phyloP scores from a whole-genome alignment of 2,797 vertebrate genomes.

The Ctenochaetus hawaiiensis region DNA sequence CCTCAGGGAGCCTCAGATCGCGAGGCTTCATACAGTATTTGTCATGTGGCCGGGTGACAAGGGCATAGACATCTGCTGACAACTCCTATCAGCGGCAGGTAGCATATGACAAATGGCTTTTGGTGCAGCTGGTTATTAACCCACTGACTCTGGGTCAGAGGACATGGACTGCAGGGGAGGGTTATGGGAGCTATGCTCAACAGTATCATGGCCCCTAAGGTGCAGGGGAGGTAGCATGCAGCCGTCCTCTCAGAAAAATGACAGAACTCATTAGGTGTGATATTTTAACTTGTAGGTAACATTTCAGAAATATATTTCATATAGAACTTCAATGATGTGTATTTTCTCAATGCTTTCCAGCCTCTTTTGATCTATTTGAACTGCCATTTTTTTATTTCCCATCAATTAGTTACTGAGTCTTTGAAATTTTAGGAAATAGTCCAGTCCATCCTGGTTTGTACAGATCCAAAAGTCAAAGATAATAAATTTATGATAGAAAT shows the following conservation, averaged over 20 bases:
- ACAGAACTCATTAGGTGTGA: neutral
- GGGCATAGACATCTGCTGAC: constrained; percentile 74
- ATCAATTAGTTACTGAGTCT: no score
- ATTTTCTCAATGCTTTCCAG: no score
- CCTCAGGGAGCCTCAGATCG: constrained; percentile 65
- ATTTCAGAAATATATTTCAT: neutral
- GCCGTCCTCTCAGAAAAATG: constrained; percentile 7
- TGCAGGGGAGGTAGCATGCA: constrained; percentile 11
- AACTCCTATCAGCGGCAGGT: constrained; percentile 76
- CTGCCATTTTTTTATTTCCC: no score
- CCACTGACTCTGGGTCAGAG: constrained; percentile 75
- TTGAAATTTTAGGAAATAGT: no score
- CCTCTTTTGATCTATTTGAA: no score
- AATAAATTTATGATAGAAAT: neutral
- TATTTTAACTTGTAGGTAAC: no score
- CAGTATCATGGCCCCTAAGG: constrained; percentile 39
- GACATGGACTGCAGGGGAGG: constrained; percentile 54
- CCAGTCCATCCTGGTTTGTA: neutral
- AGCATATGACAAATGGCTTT: constrained; percentile 79
- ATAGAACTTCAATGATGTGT: no score
- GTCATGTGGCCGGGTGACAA: constrained; percentile 75
- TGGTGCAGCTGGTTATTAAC: constrained; percentile 79
- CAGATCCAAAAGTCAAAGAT: neutral
- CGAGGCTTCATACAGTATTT: constrained; percentile 72
- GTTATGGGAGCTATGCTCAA: constrained; percentile 64